Evolutionary conservation across 2,888 invertebrate species (phyloP).

Genomic region (Spialia ferax): DNA sequence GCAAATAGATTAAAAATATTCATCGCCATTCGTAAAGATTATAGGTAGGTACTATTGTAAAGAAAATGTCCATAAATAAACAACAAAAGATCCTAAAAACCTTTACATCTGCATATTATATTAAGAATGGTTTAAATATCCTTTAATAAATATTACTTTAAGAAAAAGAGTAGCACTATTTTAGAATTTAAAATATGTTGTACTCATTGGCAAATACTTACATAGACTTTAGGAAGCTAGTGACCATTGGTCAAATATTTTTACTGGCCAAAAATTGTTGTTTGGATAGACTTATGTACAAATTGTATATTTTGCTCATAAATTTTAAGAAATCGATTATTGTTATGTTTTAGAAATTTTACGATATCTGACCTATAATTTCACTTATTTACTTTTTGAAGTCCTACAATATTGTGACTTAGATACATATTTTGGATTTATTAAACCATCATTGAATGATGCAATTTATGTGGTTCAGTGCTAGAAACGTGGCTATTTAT

Average conservation of each 20-base stretch:
- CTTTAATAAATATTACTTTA: too few relatives aligned
- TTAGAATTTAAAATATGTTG: constrained; percentile 16
- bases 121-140: constrained; percentile 15
- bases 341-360: constrained; percentile 22
- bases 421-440: constrained; percentile 6
- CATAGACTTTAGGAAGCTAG: constrained; percentile 25
- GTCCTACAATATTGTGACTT: neutral
- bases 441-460: constrained; percentile 17
- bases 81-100: constrained; percentile 16
- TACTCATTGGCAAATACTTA: constrained; percentile 18
- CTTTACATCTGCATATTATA: constrained; percentile 2
- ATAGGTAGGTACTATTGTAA: neutral
- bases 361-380: neutral
- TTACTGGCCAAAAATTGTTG: neutral
- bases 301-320: constrained; percentile 26
- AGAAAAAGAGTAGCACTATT: constrained; percentile 21
- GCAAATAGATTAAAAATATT: neutral
- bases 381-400: neutral
- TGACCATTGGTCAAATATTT: constrained; percentile 8
- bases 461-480: constrained; percentile 7
- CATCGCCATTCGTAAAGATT: neutral
- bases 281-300: constrained; percentile 8
- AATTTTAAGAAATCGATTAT: constrained; percentile 39
- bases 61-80: neutral
- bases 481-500: constrained; percentile 25